phyloP scores from a whole-genome alignment of 2,113 vertebrate species.

The Poeciliopsis turrubarensis region DNA sequence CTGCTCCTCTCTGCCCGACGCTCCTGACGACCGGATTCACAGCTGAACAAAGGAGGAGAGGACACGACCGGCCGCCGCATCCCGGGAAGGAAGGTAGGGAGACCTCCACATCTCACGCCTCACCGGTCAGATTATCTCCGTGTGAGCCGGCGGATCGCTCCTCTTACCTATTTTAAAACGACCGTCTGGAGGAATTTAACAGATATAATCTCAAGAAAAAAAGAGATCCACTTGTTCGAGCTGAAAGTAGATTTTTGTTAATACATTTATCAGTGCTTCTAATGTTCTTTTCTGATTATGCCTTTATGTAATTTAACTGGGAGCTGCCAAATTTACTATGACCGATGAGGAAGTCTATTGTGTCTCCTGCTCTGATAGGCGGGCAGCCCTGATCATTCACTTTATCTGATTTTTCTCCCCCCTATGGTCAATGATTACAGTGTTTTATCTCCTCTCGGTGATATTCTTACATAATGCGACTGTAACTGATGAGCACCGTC shows the following conservation, averaged over 20 bases:
- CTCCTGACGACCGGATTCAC: constrained; percentile 62
- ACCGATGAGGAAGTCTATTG: constrained; percentile 70
- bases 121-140: neutral
- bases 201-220: neutral
- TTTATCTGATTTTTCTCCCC: neutral
- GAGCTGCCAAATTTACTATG: constrained; percentile 43
- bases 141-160: neutral
- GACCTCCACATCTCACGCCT: neutral
- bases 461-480: neutral
- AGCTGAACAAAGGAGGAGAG: constrained; percentile 72
- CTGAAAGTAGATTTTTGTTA: neutral
- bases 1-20: constrained; percentile 40
- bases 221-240: neutral
- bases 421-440: neutral
- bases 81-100: constrained; percentile 76
- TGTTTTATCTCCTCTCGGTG: neutral
- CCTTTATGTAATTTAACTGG: constrained; percentile 22
- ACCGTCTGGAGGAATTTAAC: constrained; percentile 44
- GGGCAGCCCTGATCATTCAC: neutral
- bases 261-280: neutral
- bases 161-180: neutral
- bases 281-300: neutral
- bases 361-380: constrained; percentile 51
- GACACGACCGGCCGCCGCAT: constrained; percentile 55
- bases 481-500: constrained; percentile 26